Percentiles rank a stretch among this genome's conserved stretches.
phyloP scores from a whole-genome alignment of 2,888 invertebrate genomes.

The Oligia strigilis region DNA sequence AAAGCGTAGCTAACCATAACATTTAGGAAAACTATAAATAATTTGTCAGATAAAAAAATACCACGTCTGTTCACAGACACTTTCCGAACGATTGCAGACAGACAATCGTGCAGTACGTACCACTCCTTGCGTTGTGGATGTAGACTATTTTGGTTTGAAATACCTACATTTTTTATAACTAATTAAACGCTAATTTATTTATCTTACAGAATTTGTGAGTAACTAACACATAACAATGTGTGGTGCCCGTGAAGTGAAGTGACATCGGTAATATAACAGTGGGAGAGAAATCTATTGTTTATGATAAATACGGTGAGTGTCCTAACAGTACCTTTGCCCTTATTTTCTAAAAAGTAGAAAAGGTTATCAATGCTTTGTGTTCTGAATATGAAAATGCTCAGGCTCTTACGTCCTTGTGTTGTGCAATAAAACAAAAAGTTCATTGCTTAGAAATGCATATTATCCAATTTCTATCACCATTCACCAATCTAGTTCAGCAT shows the following conservation, averaged over 20 bases:
- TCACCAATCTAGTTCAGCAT: constrained; percentile 37
- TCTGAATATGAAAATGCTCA: constrained; percentile 26
- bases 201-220: constrained; percentile 54
- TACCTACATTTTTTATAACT: constrained; percentile 37
- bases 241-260: constrained; percentile 37
- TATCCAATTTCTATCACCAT: constrained; percentile 8
- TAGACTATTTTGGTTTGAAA: constrained; percentile 50
- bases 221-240: constrained; percentile 43
- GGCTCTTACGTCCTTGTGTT: neutral
- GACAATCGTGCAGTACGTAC: constrained; percentile 57
- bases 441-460: neutral
- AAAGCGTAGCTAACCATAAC: constrained; percentile 17
- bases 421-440: neutral
- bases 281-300: constrained; percentile 69
- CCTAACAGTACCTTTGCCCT: constrained; percentile 63
- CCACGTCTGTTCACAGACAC: constrained; percentile 18
- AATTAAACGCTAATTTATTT: constrained; percentile 39
- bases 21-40: constrained; percentile 27
- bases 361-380: constrained; percentile 54
- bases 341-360: constrained; percentile 59
- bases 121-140: constrained; percentile 67
- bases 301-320: constrained; percentile 71
- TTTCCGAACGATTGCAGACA: constrained; percentile 66
- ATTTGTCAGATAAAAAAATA: constrained; percentile 48
- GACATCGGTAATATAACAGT: constrained; percentile 37